Evolutionary conservation across 2,113 vertebrate genomes (phyloP).

Genomic region (Gavialis gangeticus): DNA sequence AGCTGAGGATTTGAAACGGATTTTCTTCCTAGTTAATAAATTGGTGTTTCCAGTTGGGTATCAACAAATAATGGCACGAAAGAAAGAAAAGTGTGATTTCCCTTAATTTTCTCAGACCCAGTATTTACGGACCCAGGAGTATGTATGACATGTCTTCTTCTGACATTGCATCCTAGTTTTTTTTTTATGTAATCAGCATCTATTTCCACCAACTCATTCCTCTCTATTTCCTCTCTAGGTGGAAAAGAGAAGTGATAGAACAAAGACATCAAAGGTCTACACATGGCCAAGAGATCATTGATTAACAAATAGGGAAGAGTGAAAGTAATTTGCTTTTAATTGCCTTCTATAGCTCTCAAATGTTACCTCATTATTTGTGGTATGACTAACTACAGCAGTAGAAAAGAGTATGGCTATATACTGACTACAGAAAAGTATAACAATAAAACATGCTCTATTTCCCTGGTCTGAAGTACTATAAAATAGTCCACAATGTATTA

Average conservation of each 20-base stretch:
- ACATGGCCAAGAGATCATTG: neutral
- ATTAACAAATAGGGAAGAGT: fast-evolving
- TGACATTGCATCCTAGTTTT: neutral
- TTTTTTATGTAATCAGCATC: neutral
- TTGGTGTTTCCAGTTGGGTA: neutral
- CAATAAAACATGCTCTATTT: neutral
- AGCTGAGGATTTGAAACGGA: neutral
- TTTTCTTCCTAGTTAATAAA: neutral
- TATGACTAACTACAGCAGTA: neutral
- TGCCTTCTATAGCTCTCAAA: neutral
- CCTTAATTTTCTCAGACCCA: neutral
- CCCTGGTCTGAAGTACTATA: neutral
- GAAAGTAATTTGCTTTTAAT: neutral
- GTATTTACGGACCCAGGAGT: neutral
- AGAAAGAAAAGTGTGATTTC: neutral
- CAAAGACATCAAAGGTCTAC: neutral
- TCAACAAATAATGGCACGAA: neutral
- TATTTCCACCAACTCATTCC: fast-evolving
- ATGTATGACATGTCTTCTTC: fast-evolving
- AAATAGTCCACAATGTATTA: neutral
- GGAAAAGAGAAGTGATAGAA: neutral
- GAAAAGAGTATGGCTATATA: neutral
- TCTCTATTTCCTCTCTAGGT: fast-evolving
- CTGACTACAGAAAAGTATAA: neutral
- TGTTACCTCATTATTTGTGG: neutral